These are phyloP conservation scores for Brenthis daphne DNA, from an alignment of 2,888 invertebrate species.

Conservation along the genomic window DNA sequence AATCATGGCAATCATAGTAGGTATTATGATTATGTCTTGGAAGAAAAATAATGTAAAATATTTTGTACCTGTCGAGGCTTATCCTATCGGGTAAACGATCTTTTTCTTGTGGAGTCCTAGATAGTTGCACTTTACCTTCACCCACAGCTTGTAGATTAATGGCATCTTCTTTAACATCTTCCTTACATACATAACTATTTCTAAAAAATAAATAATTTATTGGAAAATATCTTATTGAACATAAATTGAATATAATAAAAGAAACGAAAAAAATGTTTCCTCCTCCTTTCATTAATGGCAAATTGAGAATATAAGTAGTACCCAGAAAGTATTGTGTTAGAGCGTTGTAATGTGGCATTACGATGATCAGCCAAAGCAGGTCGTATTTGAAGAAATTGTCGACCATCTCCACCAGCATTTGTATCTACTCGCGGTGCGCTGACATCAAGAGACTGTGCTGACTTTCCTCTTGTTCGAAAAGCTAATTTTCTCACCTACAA, in stretches of 20 bases:
- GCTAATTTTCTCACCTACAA: slow-evolving; percentile 71
- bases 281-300: no score
- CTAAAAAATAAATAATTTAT: slow-evolving; percentile 38
- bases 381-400: slow-evolving; percentile 72
- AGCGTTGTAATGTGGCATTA: slow-evolving; percentile 62
- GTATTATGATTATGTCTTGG: background rate
- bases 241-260: background rate
- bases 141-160: slow-evolving; percentile 82
- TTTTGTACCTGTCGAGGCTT: slow-evolving; percentile 87
- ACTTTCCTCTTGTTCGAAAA: slow-evolving; percentile 75
- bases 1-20: background rate
- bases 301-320: slow-evolving; percentile 48
- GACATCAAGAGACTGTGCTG: slow-evolving; percentile 74
- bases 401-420: slow-evolving; percentile 65
- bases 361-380: slow-evolving; percentile 73
- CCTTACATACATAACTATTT: slow-evolving; percentile 52
- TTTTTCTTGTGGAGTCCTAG: slow-evolving; percentile 88
- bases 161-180: slow-evolving; percentile 65
- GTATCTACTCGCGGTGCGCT: slow-evolving; percentile 56
- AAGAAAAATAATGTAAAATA: background rate
- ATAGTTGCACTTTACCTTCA: slow-evolving; percentile 86
- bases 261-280: background rate
- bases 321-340: slow-evolving; percentile 78
- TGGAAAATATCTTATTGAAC: background rate
- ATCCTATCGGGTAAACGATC: slow-evolving; percentile 94